A percentile compares a stretch with the other conserved stretches of the same genome.
Conservation (phyloP, 2,888 invertebrate genomes). For the Alentia gelatinosa region DNA sequence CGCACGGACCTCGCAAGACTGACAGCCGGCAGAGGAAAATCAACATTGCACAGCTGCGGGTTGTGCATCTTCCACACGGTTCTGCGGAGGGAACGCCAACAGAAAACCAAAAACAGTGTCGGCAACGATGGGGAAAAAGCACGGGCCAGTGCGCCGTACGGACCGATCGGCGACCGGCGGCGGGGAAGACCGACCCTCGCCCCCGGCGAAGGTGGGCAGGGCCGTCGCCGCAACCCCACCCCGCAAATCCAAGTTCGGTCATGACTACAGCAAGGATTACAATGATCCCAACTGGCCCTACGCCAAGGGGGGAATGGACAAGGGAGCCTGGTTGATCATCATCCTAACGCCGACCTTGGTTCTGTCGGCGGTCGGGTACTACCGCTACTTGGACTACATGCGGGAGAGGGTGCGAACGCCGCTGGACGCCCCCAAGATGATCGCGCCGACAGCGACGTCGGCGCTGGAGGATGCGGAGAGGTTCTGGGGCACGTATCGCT, state of each 20-base stretch:
- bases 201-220: constrained; percentile 16
- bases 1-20: neutral
- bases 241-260: constrained; percentile 42
- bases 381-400: constrained; percentile 32
- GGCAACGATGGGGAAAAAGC: constrained; percentile 44
- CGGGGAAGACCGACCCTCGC: constrained; percentile 39
- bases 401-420: constrained; percentile 62
- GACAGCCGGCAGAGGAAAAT: neutral
- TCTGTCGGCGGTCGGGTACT: constrained; percentile 55
- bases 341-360: constrained; percentile 56
- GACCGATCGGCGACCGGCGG: constrained; percentile 64
- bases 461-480: constrained; percentile 57
- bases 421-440: constrained; percentile 60
- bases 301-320: constrained; percentile 60
- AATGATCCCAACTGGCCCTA: constrained; percentile 60
- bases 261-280: constrained; percentile 61
- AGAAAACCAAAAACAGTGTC: neutral
- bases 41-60: neutral
- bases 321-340: constrained; percentile 54
- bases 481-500: constrained; percentile 92
- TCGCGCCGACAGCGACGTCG: constrained; percentile 56
- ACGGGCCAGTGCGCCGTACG: constrained; percentile 64
- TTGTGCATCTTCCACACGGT: neutral
- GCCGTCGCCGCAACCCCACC: neutral
- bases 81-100: no score